Conservation (phyloP, 2,113 vertebrate species). For the Elachura formosa region DNA sequence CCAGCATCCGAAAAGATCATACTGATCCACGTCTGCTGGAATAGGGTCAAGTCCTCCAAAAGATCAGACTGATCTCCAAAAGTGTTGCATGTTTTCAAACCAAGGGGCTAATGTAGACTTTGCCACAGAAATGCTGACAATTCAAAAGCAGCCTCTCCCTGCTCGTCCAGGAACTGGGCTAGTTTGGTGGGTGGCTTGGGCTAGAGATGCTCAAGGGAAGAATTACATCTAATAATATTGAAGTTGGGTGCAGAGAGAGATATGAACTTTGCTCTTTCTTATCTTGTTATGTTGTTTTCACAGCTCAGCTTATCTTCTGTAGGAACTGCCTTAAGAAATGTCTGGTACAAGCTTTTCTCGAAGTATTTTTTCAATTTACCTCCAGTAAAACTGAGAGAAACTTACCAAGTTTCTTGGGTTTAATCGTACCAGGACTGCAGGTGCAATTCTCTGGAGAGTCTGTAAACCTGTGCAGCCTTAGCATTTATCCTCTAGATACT, state of each 20-base stretch:
- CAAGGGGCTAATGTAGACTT: neutral
- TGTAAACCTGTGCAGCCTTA: neutral
- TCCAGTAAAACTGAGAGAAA: neutral
- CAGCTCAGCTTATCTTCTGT: neutral
- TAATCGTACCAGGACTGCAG: neutral
- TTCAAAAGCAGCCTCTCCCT: neutral
- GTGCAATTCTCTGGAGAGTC: neutral
- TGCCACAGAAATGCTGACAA: accelerated
- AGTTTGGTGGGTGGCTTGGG: neutral
- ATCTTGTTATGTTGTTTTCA: neutral
- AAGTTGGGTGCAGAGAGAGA: neutral
- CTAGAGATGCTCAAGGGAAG: neutral
- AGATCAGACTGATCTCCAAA: neutral
- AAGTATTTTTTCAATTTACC: neutral
- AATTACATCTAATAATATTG: neutral
- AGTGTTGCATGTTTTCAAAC: neutral
- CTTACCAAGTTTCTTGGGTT: neutral
- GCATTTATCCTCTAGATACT: neutral
- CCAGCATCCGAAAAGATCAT: neutral
- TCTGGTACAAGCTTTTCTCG: neutral
- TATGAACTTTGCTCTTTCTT: neutral
- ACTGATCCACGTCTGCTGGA: neutral
- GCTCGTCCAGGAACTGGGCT: neutral
- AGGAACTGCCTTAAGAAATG: neutral
- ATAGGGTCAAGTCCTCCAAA: neutral